phyloP scores from a whole-genome alignment of 2,113 vertebrate species.

The Forbesichthys agassizii region DNA sequence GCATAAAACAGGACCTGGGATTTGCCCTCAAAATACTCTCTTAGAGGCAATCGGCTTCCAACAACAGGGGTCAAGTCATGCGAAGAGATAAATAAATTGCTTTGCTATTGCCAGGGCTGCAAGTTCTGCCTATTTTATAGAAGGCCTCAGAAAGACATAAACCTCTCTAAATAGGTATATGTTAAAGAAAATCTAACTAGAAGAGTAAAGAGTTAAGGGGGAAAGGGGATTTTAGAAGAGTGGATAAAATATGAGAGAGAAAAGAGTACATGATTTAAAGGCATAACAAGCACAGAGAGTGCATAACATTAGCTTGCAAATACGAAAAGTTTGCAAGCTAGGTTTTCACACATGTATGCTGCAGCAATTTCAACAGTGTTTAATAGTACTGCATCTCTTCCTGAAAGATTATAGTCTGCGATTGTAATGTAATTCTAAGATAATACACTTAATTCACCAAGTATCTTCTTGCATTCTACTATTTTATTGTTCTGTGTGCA shows the following conservation, averaged over 20 bases:
- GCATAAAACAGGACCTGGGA: slow-evolving; percentile 34
- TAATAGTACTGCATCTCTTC: not conserved
- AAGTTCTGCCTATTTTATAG: slow-evolving; percentile 43
- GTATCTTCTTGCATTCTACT: too few species aligned
- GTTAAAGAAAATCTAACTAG: not conserved
- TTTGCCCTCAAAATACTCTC: slow-evolving; percentile 57
- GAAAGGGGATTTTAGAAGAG: not conserved
- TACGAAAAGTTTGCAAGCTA: slow-evolving; percentile 23
- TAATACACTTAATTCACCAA: too few species aligned
- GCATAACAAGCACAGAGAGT: slow-evolving; percentile 38
- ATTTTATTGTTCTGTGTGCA: too few species aligned
- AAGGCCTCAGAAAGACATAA: slow-evolving; percentile 43
- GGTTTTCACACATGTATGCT: slow-evolving; percentile 19
- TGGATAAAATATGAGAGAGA: not conserved
- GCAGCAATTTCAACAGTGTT: slow-evolving; percentile 2
- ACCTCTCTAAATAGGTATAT: slow-evolving; percentile 15
- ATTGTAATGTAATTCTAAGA: not conserved
- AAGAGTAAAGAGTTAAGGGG: not conserved
- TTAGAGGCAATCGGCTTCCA: slow-evolving; percentile 63
- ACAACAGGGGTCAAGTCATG: slow-evolving; percentile 58
- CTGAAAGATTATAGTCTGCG: not conserved
- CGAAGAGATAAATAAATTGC: slow-evolving; percentile 69
- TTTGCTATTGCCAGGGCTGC: slow-evolving; percentile 47
- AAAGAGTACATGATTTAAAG: slow-evolving; percentile 29
- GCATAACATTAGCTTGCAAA: not conserved